phyloP scores from a whole-genome alignment of 2,888 invertebrate genomes.

The Dryobota labecula region DNA sequence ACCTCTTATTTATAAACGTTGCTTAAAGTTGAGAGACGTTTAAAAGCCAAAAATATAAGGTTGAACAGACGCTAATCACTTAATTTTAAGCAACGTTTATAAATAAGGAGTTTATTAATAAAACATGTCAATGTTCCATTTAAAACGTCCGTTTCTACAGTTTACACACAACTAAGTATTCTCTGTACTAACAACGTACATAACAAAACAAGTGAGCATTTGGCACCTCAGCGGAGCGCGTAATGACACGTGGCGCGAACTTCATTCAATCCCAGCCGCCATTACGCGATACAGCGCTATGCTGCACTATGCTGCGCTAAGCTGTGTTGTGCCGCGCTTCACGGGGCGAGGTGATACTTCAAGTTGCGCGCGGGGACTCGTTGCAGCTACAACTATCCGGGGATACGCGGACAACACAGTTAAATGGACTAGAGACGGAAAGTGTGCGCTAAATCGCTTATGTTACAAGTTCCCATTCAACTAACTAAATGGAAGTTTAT shows the following conservation, averaged over 20 bases:
- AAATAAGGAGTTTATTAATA: too few species aligned
- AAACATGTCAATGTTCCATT: not conserved
- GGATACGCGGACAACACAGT: not conserved
- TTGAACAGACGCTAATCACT: too few species aligned
- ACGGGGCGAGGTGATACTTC: not conserved
- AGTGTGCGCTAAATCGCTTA: conserved; percentile 10
- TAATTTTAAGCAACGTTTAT: too few species aligned
- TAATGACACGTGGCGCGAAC: not conserved
- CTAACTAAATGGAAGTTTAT: not conserved
- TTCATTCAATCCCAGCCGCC: conserved; percentile 16
- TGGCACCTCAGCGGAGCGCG: conserved; percentile 23
- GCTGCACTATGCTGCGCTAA: too few species aligned
- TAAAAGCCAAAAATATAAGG: too few species aligned
- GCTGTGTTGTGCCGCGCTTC: not conserved
- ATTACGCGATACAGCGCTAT: not conserved
- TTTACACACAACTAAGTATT: not conserved
- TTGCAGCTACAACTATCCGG: conserved; percentile 9
- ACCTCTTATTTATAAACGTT: too few species aligned
- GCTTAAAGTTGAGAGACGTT: too few species aligned
- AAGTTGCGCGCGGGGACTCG: conserved; percentile 25
- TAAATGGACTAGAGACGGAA: not conserved
- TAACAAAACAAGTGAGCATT: conserved; percentile 21
- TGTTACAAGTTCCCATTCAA: not conserved
- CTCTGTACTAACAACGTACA: not conserved
- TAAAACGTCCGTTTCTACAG: not conserved